Base-by-base conservation (phyloP, 1,140 invertebrate genomes). In the Helicorthomorpha holstii region DNA sequence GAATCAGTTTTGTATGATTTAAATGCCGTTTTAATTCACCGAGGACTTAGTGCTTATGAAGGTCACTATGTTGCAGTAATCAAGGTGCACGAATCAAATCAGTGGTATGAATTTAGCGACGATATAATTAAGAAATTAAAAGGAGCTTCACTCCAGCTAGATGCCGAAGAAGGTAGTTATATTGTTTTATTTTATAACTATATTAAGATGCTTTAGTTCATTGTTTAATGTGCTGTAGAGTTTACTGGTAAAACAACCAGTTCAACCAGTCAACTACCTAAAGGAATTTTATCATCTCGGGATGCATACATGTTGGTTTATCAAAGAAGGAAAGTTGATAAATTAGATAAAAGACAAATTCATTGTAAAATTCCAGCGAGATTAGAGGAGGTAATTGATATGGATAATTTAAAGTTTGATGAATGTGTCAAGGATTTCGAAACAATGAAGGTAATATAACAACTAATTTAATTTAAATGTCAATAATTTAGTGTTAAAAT, bases 41-140 rank as follows among this genome's bases (percentile, higher is more conserved):
- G 75, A 61, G 80, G 80, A 10, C 69, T 70, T 22, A 78, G 73
- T 51, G 79, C 80, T 7, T 73, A 80, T 58, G 80, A 77, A 44
- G 81, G 81, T n/a, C 81, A 83, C 64, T 83, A 82, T 59, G 74
- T 80, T 56, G 75, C 77, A 29, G 73, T 78, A 57, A 77, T 79
- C 34, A 66, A 68, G 57, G 70, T 79, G 59, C 70, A 70, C 54
- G 67, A 66, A 19, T 62, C 66, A 7, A 73, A 71, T 3, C 68
- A 71, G 49, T 81, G 79, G 78, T 78, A 74, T 58, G 76, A 77
- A 56, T 81, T 81, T 58, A 82, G 81, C 63, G 80, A 83, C 61
- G 79, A 81, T 61, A 71, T 70, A 58, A 77, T 81, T 24, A 75
- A 79, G 50, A 73, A 74, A 62, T 73, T 79, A 59, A 65, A 75